Conservation (phyloP, 2,888 invertebrate species). For the Caenorhabditis uteleia region DNA sequence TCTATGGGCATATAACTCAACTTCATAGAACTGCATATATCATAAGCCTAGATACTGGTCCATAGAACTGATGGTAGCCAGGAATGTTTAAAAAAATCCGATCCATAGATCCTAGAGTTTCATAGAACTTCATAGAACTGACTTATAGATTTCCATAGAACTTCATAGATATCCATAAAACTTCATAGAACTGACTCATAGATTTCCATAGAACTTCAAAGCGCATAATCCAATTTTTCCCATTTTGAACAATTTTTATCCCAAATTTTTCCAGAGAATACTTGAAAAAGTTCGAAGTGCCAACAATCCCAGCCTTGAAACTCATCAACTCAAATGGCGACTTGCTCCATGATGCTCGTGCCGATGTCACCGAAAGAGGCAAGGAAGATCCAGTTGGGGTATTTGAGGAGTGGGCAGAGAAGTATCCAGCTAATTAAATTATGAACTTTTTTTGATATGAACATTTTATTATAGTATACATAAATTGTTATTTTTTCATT, state of each 20-base stretch:
- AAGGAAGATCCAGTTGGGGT: slow-evolving; percentile 33
- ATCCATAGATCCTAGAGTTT: not conserved
- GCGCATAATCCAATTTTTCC: too few species aligned
- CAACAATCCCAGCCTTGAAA: slow-evolving; percentile 71
- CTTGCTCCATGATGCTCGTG: slow-evolving; percentile 71
- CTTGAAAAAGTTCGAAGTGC: slow-evolving; percentile 55
- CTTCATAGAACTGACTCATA: too few species aligned
- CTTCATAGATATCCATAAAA: too few species aligned
- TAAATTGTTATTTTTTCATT: not conserved
- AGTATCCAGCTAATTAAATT: slow-evolving; percentile 5
- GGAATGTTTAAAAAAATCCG: too few species aligned
- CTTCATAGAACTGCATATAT: too few species aligned
- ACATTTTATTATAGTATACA: not conserved
- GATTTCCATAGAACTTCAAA: too few species aligned
- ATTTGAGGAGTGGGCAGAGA: slow-evolving; percentile 36
- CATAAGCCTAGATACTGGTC: too few species aligned
- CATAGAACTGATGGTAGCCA: too few species aligned
- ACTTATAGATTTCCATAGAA: not conserved
- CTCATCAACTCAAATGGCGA: slow-evolving; percentile 71
- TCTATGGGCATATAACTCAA: too few species aligned
- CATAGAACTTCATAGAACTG: not conserved
- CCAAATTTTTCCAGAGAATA: slow-evolving; percentile 45
- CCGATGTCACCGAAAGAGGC: slow-evolving; percentile 68
- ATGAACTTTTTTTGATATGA: not conserved
- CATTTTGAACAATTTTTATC: too few species aligned